A percentile compares a stretch with the other conserved stretches of the same genome.
These are phyloP conservation scores for Pachycephus smyrnensis DNA, from an alignment of 2,888 invertebrate genomes.

Conservation along the genomic window DNA sequence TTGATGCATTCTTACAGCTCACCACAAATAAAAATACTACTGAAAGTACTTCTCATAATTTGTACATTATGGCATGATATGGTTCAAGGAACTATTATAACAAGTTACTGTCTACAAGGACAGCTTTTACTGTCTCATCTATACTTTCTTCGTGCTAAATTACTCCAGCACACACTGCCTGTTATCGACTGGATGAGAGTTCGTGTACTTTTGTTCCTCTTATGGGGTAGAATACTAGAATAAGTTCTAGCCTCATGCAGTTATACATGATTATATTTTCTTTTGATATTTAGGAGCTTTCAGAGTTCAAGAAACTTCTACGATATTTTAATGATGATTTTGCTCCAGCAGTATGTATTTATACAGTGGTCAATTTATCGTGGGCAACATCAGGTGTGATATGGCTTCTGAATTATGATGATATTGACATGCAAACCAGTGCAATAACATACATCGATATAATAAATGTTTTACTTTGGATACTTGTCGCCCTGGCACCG, in stretches of 20 bases:
- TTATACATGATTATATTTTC: constrained; percentile 10
- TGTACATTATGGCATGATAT: constrained; percentile 83
- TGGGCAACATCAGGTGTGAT: constrained; percentile 79
- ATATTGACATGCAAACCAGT: constrained; percentile 71
- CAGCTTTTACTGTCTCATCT: constrained; percentile 82
- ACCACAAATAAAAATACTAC: constrained; percentile 65
- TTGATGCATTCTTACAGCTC: constrained; percentile 66
- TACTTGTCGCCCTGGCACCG: constrained; percentile 75
- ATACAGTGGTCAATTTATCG: constrained; percentile 80
- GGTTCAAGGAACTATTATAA: constrained; percentile 84
- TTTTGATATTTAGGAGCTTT: constrained; percentile 74
- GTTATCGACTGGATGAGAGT: constrained; percentile 86
- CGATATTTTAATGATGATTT: constrained; percentile 82
- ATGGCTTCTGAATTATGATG: constrained; percentile 76
- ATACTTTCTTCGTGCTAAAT: constrained; percentile 77
- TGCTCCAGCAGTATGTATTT: constrained; percentile 81
- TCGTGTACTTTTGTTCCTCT: constrained; percentile 35
- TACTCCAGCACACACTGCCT: constrained; percentile 79
- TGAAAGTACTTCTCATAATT: constrained; percentile 75
- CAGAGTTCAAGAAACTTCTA: constrained; percentile 82
- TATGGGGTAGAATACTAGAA: neutral
- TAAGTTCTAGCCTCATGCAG: neutral
- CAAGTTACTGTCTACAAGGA: constrained; percentile 86
- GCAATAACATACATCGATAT: constrained; percentile 73
- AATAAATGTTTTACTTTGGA: constrained; percentile 75